Evolutionary conservation across 2,888 invertebrate genomes (phyloP).

Genomic region (Thysanoteuthis rhombus): DNA sequence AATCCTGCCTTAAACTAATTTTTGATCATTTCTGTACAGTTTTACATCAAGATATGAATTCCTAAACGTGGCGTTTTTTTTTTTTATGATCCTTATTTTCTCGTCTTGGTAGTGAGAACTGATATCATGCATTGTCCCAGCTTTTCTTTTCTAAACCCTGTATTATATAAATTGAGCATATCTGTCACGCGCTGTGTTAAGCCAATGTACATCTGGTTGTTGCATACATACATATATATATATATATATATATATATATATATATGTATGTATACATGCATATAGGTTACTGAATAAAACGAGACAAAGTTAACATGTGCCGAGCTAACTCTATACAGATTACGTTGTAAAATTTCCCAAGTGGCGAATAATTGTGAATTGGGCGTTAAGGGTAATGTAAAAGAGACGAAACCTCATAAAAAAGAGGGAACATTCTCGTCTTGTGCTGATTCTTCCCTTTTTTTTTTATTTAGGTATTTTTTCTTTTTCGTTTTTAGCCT

Average conservation of each 20-base stretch:
- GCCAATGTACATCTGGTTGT: too few relatives aligned
- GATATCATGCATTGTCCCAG: too few relatives aligned
- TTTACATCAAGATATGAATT: too few relatives aligned
- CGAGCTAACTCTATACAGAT: neutral
- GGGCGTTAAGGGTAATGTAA: neutral
- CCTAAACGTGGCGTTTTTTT: too few relatives aligned
- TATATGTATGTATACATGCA: neutral
- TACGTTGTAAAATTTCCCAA: neutral
- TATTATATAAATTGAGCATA: too few relatives aligned
- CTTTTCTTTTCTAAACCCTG: too few relatives aligned
- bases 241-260: neutral
- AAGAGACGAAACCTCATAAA: neutral
- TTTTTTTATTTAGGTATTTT: neutral
- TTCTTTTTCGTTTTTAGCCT: neutral
- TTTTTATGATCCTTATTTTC: too few relatives aligned
- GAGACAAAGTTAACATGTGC: neutral
- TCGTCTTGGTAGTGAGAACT: too few relatives aligned
- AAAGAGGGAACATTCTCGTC: neutral
- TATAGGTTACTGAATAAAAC: neutral
- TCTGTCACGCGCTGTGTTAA: too few relatives aligned
- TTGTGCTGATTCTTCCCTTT: neutral
- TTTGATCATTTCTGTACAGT: too few relatives aligned
- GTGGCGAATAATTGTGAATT: conserved; percentile 12
- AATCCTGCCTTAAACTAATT: too few relatives aligned
- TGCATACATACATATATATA: neutral